Evolutionary conservation across 2,888 invertebrate genomes (phyloP).

Genomic region (Sinodicranocentrus sp.): DNA sequence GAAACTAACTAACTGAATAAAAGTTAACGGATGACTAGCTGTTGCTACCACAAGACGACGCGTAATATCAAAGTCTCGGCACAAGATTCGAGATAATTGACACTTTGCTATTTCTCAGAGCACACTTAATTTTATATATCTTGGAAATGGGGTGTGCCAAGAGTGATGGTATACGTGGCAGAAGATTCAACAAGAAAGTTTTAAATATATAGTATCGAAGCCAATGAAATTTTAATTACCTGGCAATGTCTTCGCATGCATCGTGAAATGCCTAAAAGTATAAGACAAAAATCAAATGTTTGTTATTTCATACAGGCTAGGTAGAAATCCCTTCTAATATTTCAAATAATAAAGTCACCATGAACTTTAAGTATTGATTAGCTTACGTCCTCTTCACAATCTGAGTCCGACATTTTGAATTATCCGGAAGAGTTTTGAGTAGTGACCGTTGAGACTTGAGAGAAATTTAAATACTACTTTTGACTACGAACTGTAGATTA

Average conservation of each 20-base stretch:
- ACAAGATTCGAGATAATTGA: too few relatives aligned
- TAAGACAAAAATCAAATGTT: constrained; percentile 32
- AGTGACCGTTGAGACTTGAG: too few relatives aligned
- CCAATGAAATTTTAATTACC: constrained; percentile 59
- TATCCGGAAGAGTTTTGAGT: neutral
- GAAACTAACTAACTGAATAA: too few relatives aligned
- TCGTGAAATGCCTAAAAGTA: constrained; percentile 75
- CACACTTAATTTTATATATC: neutral
- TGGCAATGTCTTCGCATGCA: constrained; percentile 75
- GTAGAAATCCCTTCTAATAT: neutral
- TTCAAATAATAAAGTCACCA: constrained; percentile 16
- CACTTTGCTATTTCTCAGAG: too few relatives aligned
- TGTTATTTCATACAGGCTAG: neutral
- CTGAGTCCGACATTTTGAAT: constrained; percentile 74
- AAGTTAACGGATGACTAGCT: too few relatives aligned
- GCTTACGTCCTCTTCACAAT: constrained; percentile 74
- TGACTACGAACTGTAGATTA: too few relatives aligned
- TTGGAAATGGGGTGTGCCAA: too few relatives aligned
- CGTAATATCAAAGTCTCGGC: too few relatives aligned
- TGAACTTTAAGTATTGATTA: neutral
- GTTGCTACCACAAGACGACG: too few relatives aligned
- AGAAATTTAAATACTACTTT: too few relatives aligned
- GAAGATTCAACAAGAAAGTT: neutral
- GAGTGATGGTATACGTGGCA: neutral
- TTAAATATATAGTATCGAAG: neutral